phyloP scores from a whole-genome alignment of 2,888 invertebrate species.

The Acronicta leporina region DNA sequence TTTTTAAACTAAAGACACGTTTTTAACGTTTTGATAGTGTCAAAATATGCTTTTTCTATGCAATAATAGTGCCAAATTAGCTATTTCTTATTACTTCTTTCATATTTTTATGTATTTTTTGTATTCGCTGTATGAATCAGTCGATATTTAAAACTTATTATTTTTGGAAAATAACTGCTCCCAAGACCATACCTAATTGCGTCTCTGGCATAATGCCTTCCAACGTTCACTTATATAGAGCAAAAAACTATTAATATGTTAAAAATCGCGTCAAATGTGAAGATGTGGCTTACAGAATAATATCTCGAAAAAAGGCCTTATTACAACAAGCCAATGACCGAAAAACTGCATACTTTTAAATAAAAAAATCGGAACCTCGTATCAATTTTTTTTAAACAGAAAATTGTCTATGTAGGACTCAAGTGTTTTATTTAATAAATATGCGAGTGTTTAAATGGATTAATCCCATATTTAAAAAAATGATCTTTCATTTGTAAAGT shows the following conservation, averaged over 20 bases:
- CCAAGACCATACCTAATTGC: slow-evolving; percentile 6
- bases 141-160: not conserved
- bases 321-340: slow-evolving; percentile 11
- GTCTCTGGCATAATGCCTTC: slow-evolving; percentile 38
- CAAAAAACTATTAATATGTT: slow-evolving; percentile 16
- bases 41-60: not conserved
- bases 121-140: not conserved
- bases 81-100: not conserved
- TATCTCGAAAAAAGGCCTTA: slow-evolving; percentile 3
- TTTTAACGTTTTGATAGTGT: not conserved
- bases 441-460: slow-evolving; percentile 7
- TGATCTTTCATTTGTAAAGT: slow-evolving; percentile 26
- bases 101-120: not conserved
- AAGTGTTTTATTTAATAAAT: slow-evolving; percentile 15
- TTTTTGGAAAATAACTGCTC: not conserved
- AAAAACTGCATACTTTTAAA: slow-evolving; percentile 9
- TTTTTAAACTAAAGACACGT: not conserved
- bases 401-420: slow-evolving; percentile 31
- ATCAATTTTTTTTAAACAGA: slow-evolving; percentile 36
- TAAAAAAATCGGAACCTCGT: slow-evolving; percentile 24
- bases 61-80: slow-evolving; percentile 13
- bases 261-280: slow-evolving; percentile 1
- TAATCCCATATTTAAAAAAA: slow-evolving; percentile 11
- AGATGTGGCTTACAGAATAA: slow-evolving; percentile 2
- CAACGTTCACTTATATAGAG: slow-evolving; percentile 26